phyloP scores from a whole-genome alignment of 2,888 invertebrate genomes.

The Cephus rjabovi region DNA sequence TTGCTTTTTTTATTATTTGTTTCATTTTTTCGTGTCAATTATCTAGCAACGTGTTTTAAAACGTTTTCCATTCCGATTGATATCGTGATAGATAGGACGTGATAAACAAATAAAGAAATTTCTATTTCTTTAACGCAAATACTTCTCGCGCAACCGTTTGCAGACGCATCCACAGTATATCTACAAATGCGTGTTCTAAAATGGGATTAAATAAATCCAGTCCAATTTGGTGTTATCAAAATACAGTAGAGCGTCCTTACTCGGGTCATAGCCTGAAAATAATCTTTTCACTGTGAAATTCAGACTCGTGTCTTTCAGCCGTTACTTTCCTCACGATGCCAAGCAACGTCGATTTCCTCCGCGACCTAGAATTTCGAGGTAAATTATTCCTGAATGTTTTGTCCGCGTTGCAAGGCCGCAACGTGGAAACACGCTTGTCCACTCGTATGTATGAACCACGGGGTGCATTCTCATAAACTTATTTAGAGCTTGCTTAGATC shows the following conservation, averaged over 20 bases:
- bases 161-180: not conserved
- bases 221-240: not conserved
- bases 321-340: not conserved
- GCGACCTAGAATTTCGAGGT: not conserved
- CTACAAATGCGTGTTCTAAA: not conserved
- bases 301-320: not conserved
- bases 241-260: not conserved
- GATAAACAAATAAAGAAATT: not conserved
- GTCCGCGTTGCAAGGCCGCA: slow-evolving; percentile 3
- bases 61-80: not conserved
- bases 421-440: not conserved
- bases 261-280: not conserved
- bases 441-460: not conserved
- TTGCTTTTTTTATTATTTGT: not conserved
- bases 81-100: not conserved
- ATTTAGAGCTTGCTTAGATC: slow-evolving; percentile 6
- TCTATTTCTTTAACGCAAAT: not conserved
- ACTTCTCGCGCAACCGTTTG: not conserved
- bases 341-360: not conserved
- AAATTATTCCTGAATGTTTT: slow-evolving; percentile 5
- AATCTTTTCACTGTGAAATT: not conserved
- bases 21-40: not conserved
- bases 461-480: not conserved
- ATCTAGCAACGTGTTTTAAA: not conserved
- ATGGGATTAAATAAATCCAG: not conserved